Evolutionary conservation across 1,140 invertebrate species (phyloP).

Genomic region (Drosophila busckii): DNA sequence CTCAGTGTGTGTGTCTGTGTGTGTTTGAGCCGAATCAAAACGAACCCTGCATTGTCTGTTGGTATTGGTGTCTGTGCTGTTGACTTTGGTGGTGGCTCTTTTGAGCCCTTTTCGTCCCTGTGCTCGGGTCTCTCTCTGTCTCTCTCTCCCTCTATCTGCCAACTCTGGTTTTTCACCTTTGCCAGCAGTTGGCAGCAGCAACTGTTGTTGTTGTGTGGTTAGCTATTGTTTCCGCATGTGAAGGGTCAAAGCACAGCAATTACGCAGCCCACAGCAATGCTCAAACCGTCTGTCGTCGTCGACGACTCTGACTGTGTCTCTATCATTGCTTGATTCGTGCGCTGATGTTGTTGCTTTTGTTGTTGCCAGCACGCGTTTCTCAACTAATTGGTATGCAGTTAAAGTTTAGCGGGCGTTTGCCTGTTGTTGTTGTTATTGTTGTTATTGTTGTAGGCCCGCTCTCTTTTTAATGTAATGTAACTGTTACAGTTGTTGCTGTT

Average conservation of each 20-base stretch:
- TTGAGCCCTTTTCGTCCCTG: slow-evolving; percentile 38
- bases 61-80: slow-evolving; percentile 34
- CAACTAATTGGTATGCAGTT: slow-evolving; percentile 76
- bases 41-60: slow-evolving; percentile 49
- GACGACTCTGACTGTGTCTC: slow-evolving; percentile 12
- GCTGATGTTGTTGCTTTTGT: slow-evolving; percentile 37
- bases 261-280: slow-evolving; percentile 35
- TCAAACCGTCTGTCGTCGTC: background rate
- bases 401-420: slow-evolving; percentile 64
- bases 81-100: slow-evolving; percentile 44
- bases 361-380: slow-evolving; percentile 70
- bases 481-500: slow-evolving; percentile 51
- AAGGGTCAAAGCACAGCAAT: slow-evolving; percentile 72
- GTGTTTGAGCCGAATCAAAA: slow-evolving; percentile 67
- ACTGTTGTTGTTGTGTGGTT: slow-evolving; percentile 35
- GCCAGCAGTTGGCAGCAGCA: slow-evolving; percentile 69
- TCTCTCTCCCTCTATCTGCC: slow-evolving; percentile 15
- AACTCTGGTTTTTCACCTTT: slow-evolving; percentile 77
- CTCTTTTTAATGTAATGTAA: slow-evolving; percentile 45
- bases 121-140: background rate
- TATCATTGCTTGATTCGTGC: slow-evolving; percentile 61
- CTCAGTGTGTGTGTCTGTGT: slow-evolving; percentile 33
- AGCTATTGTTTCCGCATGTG: slow-evolving; percentile 46
- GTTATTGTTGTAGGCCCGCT: slow-evolving; percentile 3
- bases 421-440: slow-evolving; percentile 29